Evolutionary conservation across 2,113 vertebrate genomes (phyloP), one percentile per base, ranked within the genome.

Genomic region (Otus sunia): DNA sequence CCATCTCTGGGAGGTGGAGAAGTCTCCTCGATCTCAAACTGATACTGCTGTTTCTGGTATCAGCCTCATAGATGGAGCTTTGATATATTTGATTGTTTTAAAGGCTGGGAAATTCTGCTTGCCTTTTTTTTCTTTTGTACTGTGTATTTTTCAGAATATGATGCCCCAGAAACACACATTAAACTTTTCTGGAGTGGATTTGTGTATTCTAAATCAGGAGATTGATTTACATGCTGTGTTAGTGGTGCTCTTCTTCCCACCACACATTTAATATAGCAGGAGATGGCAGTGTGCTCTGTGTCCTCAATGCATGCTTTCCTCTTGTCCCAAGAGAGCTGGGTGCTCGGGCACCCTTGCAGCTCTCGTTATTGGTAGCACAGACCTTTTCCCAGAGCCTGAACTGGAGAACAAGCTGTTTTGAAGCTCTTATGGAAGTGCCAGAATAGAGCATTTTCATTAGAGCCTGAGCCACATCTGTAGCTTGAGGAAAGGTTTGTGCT

Each of bases 151-250:
- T 26, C 7, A 32, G 83, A 66, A 29, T 53, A 60, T 30, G 16
- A 60, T 76, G 79, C 72, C 67, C 62, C 45, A 83, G 79, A 45
- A 79, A 69, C 49, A 25, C 15, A 23, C 39, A 89, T 94, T 92
- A 92, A 94, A 91, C 72, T 94, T 92, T 69, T 95, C 41, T 92
- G 72, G 50, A 86, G n/a, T 89, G 84, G 75, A 80, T 60, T 73
- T 64, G 41, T 86, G 58, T 92, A 39, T 89, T 86, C 49, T 86
- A 37, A 79, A 76, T 79, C 9, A 29, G 63, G 63, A 88, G 39
- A 32, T 18, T 56, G 67, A 45, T 76, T 68, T 69, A 36, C 0
- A 0, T 80, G 63, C 45, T 0, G 0, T 41, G 29, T 63, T 89
- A 55, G 43, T 13, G 17, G 13, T 80, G 47, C 34, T 62, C 7